Evolutionary conservation across 2,797 vertebrate species (phyloP).

Genomic region (Uromys caudimaculatus): DNA sequence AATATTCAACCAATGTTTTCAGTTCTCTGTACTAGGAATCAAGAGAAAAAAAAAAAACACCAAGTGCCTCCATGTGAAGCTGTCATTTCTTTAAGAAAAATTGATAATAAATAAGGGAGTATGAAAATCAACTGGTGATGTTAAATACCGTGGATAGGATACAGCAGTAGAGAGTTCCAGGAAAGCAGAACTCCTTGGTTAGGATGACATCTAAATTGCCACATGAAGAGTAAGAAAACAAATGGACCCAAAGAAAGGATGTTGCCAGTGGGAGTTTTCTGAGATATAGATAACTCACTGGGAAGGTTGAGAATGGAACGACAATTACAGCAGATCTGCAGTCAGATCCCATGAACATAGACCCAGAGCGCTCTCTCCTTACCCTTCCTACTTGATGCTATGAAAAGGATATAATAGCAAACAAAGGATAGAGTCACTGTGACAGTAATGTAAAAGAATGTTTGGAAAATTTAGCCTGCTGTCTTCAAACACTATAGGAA

Average conservation of each 20-base stretch:
- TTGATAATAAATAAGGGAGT: background rate
- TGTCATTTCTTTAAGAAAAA: background rate
- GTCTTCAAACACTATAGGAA: background rate
- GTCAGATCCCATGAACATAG: constrained; percentile 5
- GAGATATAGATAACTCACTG: background rate
- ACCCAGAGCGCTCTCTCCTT: background rate
- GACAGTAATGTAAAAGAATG: background rate
- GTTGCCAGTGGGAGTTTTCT: background rate
- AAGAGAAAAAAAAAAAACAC: background rate
- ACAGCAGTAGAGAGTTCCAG: background rate
- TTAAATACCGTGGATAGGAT: background rate
- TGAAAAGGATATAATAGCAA: background rate
- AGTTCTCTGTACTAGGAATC: background rate
- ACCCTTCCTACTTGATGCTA: background rate
- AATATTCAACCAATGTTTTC: background rate
- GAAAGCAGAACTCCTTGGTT: background rate
- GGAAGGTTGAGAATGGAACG: background rate
- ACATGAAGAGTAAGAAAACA: background rate
- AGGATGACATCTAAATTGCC: background rate
- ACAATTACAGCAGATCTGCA: background rate
- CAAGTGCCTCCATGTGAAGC: background rate
- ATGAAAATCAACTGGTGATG: background rate
- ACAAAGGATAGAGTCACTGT: background rate
- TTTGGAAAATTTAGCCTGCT: background rate
- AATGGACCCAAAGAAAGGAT: background rate